A percentile compares a stretch with the other conserved stretches of the same genome.
These are phyloP conservation scores for Leptogaster cylindrica DNA, from an alignment of 2,888 invertebrate genomes.

Conservation along the genomic window DNA sequence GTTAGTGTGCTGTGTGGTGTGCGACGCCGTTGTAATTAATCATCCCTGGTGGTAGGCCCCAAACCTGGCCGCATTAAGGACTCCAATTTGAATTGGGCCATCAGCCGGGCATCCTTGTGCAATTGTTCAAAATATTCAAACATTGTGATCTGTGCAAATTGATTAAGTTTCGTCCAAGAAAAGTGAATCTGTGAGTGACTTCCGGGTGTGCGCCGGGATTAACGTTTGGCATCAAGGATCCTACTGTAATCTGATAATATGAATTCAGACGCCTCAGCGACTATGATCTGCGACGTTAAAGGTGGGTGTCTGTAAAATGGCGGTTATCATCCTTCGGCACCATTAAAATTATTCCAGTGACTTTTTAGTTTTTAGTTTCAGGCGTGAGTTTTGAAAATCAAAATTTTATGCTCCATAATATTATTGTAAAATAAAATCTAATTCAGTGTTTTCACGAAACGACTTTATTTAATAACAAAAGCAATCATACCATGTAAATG, in stretches of 20 bases:
- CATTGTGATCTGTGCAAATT: slow-evolving; percentile 8
- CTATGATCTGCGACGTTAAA: slow-evolving; percentile 36
- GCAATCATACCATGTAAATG: too few species aligned
- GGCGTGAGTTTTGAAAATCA: too few species aligned
- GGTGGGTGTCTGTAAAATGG: slow-evolving; percentile 19
- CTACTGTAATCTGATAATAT: slow-evolving; percentile 14
- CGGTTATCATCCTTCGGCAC: too few species aligned
- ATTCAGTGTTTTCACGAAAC: too few species aligned
- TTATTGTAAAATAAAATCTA: too few species aligned
- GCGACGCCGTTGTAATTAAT: slow-evolving; percentile 33
- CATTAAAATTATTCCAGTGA: too few species aligned
- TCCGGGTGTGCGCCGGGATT: slow-evolving; percentile 4
- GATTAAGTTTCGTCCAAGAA: too few species aligned
- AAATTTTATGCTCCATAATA: slow-evolving; percentile 41
- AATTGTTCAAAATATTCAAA: background rate
- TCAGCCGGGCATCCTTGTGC: background rate
- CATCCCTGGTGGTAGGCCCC: slow-evolving; percentile 16
- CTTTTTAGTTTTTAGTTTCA: too few species aligned
- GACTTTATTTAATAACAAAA: too few species aligned
- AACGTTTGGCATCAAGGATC: slow-evolving; percentile 4
- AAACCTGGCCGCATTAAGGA: background rate
- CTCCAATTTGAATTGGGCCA: slow-evolving; percentile 8
- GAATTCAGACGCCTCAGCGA: slow-evolving; percentile 39
- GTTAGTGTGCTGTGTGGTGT: slow-evolving; percentile 6
- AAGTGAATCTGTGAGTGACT: too few species aligned